phyloP scores from a whole-genome alignment of 2,888 invertebrate genomes.

The Physocephala rufipes region DNA sequence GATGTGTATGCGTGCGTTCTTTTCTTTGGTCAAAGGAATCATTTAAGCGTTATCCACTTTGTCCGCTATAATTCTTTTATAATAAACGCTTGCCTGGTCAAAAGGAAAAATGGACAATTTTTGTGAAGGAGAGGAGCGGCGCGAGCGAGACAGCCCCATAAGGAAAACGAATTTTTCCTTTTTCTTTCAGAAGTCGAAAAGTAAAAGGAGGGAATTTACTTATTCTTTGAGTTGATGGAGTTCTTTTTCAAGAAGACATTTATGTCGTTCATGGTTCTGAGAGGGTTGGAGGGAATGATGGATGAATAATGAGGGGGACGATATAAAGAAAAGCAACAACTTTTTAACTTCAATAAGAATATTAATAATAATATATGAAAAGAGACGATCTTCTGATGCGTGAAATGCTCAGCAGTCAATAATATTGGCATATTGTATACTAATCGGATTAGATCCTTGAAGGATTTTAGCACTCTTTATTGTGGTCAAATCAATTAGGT shows the following conservation, averaged over 20 bases:
- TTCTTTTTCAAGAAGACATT: slow-evolving; percentile 1
- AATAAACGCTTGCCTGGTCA: slow-evolving; percentile 58
- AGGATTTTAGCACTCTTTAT: slow-evolving; percentile 31
- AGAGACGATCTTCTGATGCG: slow-evolving; percentile 44
- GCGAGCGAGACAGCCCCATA: not conserved
- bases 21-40: slow-evolving; percentile 26
- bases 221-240: not conserved
- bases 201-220: slow-evolving; percentile 1
- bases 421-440: slow-evolving; percentile 6
- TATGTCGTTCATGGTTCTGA: slow-evolving; percentile 1
- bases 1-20: not conserved
- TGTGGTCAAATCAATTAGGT: slow-evolving; percentile 34
- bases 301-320: not conserved
- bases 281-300: not conserved
- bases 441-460: slow-evolving; percentile 32
- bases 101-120: slow-evolving; percentile 41
- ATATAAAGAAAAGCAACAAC: not conserved
- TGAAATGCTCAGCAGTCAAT: slow-evolving; percentile 50
- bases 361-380: not conserved
- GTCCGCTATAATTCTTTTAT: slow-evolving; percentile 58
- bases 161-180: slow-evolving; percentile 27
- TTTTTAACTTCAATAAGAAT: not conserved
- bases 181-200: not conserved
- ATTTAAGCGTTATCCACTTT: slow-evolving; percentile 43
- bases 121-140: not conserved